These are phyloP conservation scores for Xanthia togata DNA, from an alignment of 2,888 invertebrate genomes.

Conservation along the genomic window DNA sequence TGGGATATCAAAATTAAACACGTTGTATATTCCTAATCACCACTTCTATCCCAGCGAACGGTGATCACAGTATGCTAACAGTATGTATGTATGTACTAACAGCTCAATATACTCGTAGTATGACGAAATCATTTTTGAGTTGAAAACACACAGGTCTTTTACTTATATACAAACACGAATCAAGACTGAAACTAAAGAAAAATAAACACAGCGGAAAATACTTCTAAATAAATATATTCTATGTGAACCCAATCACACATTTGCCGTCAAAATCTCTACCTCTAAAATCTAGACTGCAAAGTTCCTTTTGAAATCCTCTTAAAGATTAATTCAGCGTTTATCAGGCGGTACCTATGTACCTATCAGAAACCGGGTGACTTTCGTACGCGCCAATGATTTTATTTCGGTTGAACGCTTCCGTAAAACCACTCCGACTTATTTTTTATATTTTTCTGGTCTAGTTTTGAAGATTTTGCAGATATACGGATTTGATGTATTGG, in stretches of 20 bases:
- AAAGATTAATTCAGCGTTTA: constrained; percentile 72
- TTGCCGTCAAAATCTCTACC: constrained; percentile 33
- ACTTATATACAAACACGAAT: neutral
- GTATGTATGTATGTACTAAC: neutral
- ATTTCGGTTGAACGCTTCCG: constrained; percentile 69
- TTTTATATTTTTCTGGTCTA: constrained; percentile 56
- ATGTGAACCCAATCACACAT: neutral
- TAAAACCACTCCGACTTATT: constrained; percentile 59
- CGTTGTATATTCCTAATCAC: neutral
- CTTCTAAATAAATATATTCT: constrained; percentile 27
- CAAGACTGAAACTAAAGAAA: neutral
- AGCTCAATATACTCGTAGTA: neutral
- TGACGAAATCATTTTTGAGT: too few species aligned
- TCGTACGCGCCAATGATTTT: constrained; percentile 68
- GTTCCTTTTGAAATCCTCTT: constrained; percentile 69
- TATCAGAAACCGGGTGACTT: constrained; percentile 68
- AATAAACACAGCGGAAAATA: neutral
- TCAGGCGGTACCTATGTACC: constrained; percentile 61
- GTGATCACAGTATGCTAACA: neutral
- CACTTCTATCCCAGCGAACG: neutral
- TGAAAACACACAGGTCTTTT: neutral
- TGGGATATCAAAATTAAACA: too few species aligned
- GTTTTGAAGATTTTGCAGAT: constrained; percentile 40
- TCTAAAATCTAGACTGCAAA: constrained; percentile 59
- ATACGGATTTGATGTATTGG: constrained; percentile 12